phyloP scores from a whole-genome alignment of 2,113 vertebrate genomes.

The Nanger granti region DNA sequence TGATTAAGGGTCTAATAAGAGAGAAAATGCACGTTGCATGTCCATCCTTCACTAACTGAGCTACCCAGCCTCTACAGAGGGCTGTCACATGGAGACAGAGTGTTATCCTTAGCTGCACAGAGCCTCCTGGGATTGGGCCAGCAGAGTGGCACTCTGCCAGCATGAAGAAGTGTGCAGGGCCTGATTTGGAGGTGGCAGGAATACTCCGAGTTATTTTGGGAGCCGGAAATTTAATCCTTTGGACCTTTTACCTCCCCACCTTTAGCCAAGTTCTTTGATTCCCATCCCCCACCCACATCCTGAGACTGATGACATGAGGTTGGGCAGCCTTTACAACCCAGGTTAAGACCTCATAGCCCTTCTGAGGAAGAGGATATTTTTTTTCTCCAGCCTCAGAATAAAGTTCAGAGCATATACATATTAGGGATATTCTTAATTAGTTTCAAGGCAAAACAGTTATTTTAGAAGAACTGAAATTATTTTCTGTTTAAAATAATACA shows the following conservation, averaged over 20 bases:
- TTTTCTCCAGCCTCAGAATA: not conserved
- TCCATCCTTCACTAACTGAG: not conserved
- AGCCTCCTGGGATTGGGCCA: not conserved
- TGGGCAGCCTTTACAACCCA: not conserved
- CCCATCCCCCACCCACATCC: not conserved
- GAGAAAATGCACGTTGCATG: not conserved
- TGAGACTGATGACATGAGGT: not conserved
- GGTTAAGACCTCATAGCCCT: not conserved
- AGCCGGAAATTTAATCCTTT: constrained; percentile 46
- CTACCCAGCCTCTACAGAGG: not conserved
- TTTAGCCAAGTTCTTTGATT: constrained; percentile 37
- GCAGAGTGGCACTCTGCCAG: constrained; percentile 15
- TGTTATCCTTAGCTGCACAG: not conserved
- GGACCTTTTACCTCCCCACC: not conserved
- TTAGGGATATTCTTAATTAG: not conserved
- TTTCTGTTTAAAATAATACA: constrained; percentile 4
- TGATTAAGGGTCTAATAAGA: not conserved
- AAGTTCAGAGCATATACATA: not conserved
- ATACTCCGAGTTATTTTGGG: constrained; percentile 59
- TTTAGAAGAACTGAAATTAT: not conserved
- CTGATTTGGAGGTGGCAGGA: constrained; percentile 54
- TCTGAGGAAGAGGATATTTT: constrained; percentile 1
- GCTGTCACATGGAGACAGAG: not conserved
- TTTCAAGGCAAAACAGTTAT: not conserved
- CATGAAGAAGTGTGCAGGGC: not conserved